Base-by-base conservation (phyloP, 2,797 vertebrate species). In the Phalanger gymnotis region DNA sequence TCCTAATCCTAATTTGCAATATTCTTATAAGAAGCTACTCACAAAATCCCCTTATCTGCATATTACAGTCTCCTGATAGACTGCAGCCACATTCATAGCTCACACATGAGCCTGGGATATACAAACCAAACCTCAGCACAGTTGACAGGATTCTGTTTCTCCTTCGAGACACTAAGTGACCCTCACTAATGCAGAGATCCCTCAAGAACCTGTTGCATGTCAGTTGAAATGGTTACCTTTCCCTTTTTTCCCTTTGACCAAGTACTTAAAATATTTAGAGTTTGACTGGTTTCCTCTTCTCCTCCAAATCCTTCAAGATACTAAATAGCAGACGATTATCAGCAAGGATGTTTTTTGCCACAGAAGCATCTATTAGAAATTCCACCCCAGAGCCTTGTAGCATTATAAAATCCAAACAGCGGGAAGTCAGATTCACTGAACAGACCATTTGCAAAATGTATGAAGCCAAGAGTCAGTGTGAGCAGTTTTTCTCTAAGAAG, bases 291-390 rank as follows among this genome's bases (percentile, higher is more conserved):
- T 55, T 73, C 53, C 40, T 47, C 19, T 95, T 93, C 95, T 91
- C 92, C 47, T 13, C 81, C 40, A 91, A 94, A 55, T 90, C 93
- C 94, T 96, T 97, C 95, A 53, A 92, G 89, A 96, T n/a, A 93
- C 91, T 96, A 96, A 95, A 96, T 96, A 96, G 96, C 92, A 96
- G 93, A 53, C 57, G 31, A 94, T 97, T 92, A 97, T 95, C 94
- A 16, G 28, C 31, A 90, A 31, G 89, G 53, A 90, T 53, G 89
- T 94, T 97, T 95, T 58, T 55, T 54, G 66, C 94, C 90, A 54
- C 5, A 95, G 31, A 94, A 96, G 90, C 90, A 90, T 90, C 52
- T 90, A 90, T 90, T 90, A 90, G 90, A 90, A 97, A 91, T 87
- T 95, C 57, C 92, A 52, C 53, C 56, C 94, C 19, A 54, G 53